A percentile compares a stretch with the other conserved stretches of the same genome.
Conservation (phyloP, 2,113 vertebrate species). For the Leptosomus discolor region DNA sequence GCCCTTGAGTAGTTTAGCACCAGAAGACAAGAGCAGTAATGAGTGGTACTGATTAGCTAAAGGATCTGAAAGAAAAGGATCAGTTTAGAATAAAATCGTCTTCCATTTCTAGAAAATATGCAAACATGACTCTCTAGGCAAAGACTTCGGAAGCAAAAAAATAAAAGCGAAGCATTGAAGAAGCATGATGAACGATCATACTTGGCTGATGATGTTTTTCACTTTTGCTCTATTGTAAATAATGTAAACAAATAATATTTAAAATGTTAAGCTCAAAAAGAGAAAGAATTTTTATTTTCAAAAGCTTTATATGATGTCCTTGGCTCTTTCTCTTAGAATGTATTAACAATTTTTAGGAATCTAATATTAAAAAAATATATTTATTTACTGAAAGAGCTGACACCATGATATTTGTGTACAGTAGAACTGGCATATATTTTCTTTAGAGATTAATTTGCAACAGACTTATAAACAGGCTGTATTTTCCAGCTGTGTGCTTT, state of each 20-base stretch:
- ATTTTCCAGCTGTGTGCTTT: not conserved
- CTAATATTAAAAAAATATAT: not conserved
- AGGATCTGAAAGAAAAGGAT: not conserved
- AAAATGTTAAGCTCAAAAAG: not conserved
- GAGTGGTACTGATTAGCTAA: not conserved
- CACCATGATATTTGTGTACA: not conserved
- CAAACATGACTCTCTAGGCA: not conserved
- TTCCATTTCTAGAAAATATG: not conserved
- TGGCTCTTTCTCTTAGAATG: not conserved
- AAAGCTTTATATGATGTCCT: not conserved
- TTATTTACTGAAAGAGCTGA: not conserved
- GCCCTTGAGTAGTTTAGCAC: not conserved
- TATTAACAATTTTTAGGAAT: not conserved
- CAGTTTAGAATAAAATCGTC: not conserved
- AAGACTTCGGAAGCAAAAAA: not conserved
- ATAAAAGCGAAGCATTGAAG: not conserved
- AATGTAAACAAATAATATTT: not conserved
- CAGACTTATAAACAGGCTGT: not conserved
- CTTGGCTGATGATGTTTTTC: not conserved
- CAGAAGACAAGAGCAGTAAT: not conserved
- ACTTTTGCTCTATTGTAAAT: not conserved
- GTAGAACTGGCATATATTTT: not conserved
- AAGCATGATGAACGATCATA: not conserved
- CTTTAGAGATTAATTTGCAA: not conserved
- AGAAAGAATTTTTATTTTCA: not conserved